Percentiles rank a stretch among this genome's conserved stretches.
Evolutionary conservation across 2,888 invertebrate genomes (phyloP).

Genomic region (Trichogramma dendrolimi): DNA sequence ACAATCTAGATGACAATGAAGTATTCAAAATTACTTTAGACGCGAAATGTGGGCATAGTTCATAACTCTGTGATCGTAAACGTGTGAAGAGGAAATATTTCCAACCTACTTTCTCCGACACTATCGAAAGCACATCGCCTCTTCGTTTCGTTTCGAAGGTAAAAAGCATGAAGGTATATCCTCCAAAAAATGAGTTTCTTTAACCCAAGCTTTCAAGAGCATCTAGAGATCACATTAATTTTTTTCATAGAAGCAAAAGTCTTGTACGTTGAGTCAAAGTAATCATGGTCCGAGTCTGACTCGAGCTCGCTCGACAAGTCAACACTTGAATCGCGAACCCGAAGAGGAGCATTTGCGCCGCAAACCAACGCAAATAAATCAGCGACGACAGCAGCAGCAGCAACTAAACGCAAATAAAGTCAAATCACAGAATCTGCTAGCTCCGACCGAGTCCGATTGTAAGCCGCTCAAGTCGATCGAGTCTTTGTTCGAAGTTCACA

Average conservation of each 20-base stretch:
- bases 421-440: too few relatives aligned
- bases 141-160: conserved; percentile 25
- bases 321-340: conserved; percentile 2
- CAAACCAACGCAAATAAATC: not conserved
- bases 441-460: conserved; percentile 22
- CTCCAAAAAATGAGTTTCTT: too few relatives aligned
- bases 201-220: not conserved
- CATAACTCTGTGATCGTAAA: too few relatives aligned
- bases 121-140: conserved; percentile 5
- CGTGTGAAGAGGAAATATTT: too few relatives aligned
- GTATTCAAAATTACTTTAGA: not conserved
- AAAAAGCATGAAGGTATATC: conserved; percentile 29
- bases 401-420: too few relatives aligned
- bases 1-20: too few relatives aligned
- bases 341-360: not conserved
- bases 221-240: not conserved
- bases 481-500: conserved; percentile 43
- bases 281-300: conserved; percentile 2
- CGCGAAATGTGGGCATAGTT: not conserved
- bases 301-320: conserved; percentile 3
- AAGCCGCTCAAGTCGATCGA: conserved; percentile 39
- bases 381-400: too few relatives aligned
- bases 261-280: conserved; percentile 16
- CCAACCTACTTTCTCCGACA: conserved; percentile 5
- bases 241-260: conserved; percentile 15